Conservation (phyloP, 2,113 vertebrate genomes). For the Oreochromis spilurus region DNA sequence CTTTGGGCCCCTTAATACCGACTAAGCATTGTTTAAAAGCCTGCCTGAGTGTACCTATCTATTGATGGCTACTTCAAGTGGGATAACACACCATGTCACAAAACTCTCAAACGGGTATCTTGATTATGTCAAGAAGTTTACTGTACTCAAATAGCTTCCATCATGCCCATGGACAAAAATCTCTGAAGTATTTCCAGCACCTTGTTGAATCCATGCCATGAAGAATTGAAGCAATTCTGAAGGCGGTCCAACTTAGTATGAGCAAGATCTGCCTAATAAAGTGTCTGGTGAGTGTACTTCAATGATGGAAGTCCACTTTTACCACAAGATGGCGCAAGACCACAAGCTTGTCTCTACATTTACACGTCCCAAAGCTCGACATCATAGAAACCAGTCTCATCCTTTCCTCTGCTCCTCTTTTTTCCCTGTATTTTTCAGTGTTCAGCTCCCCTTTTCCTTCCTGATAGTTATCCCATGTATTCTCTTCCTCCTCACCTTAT, state of each 20-base stretch:
- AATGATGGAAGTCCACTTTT: background rate
- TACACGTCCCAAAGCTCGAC: background rate
- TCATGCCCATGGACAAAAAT: background rate
- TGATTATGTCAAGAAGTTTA: accelerated
- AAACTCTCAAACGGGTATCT: background rate
- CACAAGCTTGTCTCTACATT: background rate
- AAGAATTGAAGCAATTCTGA: background rate
- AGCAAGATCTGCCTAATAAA: background rate
- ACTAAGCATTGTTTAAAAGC: background rate
- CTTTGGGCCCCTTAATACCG: accelerated
- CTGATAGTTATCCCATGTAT: background rate
- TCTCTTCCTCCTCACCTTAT: background rate
- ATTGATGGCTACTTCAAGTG: background rate
- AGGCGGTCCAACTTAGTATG: background rate
- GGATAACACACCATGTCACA: background rate
- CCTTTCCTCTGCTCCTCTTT: background rate
- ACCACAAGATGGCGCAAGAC: constrained; percentile 24
- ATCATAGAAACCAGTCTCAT: background rate
- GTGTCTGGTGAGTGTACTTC: background rate
- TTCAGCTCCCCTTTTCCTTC: background rate
- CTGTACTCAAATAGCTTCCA: background rate
- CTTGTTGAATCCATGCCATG: background rate
- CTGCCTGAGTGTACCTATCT: background rate
- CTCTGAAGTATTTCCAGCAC: background rate
- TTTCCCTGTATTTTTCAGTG: background rate